Evolutionary conservation across 2,888 invertebrate genomes (phyloP), one percentile per base, ranked within the genome.

Genomic region (Drosophila multiciliata): DNA sequence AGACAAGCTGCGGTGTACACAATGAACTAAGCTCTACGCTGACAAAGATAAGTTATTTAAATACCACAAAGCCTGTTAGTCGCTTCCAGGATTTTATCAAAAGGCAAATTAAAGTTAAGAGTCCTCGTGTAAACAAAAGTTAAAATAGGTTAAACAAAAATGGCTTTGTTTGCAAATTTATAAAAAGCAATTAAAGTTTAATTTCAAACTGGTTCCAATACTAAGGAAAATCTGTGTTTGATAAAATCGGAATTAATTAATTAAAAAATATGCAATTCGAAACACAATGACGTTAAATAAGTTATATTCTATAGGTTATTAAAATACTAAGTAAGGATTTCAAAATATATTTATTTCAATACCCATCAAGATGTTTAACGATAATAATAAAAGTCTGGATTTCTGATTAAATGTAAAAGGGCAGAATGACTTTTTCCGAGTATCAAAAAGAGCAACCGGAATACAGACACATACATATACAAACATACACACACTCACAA

Each of bases 371-470:
- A 11, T 45, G 23, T 57, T 54, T 53, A 68, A 33, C 42, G 35
- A 63, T 61, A 29, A 61, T 70, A 81, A 57, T 60, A 42, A 65
- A 59, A 58, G 59, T 53, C 66, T 48, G 48, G 48, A 67, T 74
- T 35, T 66, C 52, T 61, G 69, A 69, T 82, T 81, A 84, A 79
- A 73, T 73, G 26, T 15, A 33, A 66, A 66, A 69, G 33, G 58
- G 57, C 58, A 66, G 61, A 62, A 75, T 58, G 58, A 58, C 64
- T 59, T 62, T 66, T 61, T 11, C 23, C 48, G 9, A 59, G 40
- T 33, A 42, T 45, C 15, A 58, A 50, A 60, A 29, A 40, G 61
- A 52, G 40, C 15, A 15, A 15, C 45, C 15, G 4, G 8, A 23
- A 54, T 26, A 52, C 52, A 20, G 4, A 35, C 42, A 42, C 38